A percentile compares a stretch with the other conserved stretches of the same genome.
phyloP scores from a whole-genome alignment of 92 coral and sea anemone species.

The Actinernus sp. region DNA sequence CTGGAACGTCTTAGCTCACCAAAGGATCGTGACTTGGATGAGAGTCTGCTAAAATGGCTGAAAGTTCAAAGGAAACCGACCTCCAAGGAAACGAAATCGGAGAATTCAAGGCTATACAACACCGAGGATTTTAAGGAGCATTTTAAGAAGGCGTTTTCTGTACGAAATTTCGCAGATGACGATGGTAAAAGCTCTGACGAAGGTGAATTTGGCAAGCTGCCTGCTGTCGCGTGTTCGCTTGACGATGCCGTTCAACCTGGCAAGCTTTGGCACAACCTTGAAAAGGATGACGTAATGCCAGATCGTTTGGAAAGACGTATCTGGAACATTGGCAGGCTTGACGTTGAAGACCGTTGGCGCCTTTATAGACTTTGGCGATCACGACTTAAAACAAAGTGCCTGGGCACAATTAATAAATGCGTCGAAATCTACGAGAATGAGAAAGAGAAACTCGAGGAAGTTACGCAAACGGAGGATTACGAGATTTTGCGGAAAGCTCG shows the following conservation, averaged over 20 bases:
- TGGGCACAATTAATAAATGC: constrained; percentile 18
- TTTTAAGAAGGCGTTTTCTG: constrained; percentile 5
- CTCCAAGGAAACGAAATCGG: not conserved
- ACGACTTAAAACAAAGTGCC: constrained; percentile 50
- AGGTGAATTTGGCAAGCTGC: too few relatives aligned
- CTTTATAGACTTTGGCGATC: constrained; percentile 83
- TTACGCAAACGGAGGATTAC: constrained; percentile 41
- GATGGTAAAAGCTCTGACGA: constrained; percentile 6
- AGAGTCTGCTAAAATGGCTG: constrained; percentile 56
- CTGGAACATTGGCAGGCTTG: not conserved
- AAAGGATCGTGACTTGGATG: constrained; percentile 4
- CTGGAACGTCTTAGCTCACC: not conserved
- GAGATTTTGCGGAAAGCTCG: constrained; percentile 44
- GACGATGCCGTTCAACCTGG: constrained; percentile 13
- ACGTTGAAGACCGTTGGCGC: constrained; percentile 57
- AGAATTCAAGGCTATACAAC: not conserved
- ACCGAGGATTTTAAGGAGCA: constrained; percentile 7
- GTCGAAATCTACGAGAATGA: constrained; percentile 50
- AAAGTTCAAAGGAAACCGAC: constrained; percentile 1
- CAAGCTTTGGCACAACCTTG: constrained; percentile 9
- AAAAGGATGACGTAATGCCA: constrained; percentile 5
- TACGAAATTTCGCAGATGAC: constrained; percentile 3
- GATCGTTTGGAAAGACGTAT: not conserved
- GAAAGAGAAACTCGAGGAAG: constrained; percentile 51
- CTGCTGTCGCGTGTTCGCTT: not conserved